These are phyloP conservation scores for Salmo trutta DNA, from an alignment of 2,797 vertebrate species.

Conservation along the genomic window DNA sequence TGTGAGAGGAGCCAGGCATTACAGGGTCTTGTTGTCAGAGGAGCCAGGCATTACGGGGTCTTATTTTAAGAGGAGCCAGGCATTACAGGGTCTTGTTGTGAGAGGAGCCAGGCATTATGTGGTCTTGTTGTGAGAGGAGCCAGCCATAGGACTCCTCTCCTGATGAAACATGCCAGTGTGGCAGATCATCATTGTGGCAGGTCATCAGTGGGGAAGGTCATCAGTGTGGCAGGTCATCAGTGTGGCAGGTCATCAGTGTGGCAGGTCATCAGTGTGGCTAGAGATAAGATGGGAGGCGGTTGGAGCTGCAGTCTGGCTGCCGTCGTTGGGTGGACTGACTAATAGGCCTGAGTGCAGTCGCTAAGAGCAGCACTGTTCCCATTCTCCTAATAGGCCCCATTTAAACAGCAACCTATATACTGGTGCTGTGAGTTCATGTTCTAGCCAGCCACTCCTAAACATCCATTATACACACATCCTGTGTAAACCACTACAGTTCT, in stretches of 20 bases:
- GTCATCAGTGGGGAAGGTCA: no score
- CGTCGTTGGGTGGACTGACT: slow-evolving; percentile 51
- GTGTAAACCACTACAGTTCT: no score
- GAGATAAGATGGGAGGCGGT: slow-evolving; percentile 48
- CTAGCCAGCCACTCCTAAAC: slow-evolving; percentile 34
- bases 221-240: no score
- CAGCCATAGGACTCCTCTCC: slow-evolving; percentile 62
- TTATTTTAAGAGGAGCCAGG: no score
- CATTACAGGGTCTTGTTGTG: no score
- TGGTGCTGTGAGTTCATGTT: slow-evolving; percentile 55
- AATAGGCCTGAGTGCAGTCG: slow-evolving; percentile 28
- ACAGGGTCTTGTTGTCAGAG: no score
- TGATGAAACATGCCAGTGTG: slow-evolving; percentile 62
- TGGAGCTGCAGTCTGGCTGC: slow-evolving; percentile 45
- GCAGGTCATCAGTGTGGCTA: slow-evolving; percentile 52
- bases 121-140: slow-evolving; percentile 49
- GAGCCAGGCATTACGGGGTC: no score
- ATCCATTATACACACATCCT: no score
- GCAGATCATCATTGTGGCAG: not conserved
- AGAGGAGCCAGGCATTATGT: no score
- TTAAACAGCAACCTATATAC: slow-evolving; percentile 63
- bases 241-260: slow-evolving; percentile 58
- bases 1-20: no score
- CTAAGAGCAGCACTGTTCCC: slow-evolving; percentile 47
- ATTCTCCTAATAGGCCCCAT: slow-evolving; percentile 64